Evolutionary conservation across 2,888 invertebrate genomes (phyloP), one percentile per base, ranked within the genome.

Genomic region (Epinotia ramella): DNA sequence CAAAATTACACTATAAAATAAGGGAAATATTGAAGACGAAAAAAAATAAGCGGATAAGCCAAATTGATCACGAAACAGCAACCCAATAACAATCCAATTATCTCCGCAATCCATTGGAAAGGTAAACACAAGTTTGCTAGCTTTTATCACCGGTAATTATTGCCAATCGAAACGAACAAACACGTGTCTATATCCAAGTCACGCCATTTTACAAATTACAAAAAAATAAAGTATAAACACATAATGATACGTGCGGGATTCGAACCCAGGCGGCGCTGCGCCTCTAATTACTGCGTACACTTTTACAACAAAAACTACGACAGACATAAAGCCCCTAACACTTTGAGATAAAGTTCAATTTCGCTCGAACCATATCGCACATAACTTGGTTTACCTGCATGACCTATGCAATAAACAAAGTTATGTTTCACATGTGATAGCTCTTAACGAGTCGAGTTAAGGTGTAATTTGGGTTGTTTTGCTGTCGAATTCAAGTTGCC

Each of bases 171-270:
- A 46, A 59, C 69, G 60, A 68, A 68, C 59, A 68, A 60, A 59
- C 56, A 68, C 68, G 57, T 59, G 63, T 63, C 44, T 74, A 33
- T 53, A 65, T 65, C 59, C 33, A 46, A 59, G 64, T 69, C 73
- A 74, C 73, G 73, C 70, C 59, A 70, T 69, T 74, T 74, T 69
- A 74, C 33, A 62, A 63, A 70, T 49, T 70, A n/a, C 76, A 82
- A 81, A 82, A 81, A 81, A 77, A 69, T 68, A 69, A 79, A 78
- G 73, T 81, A 81, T 88, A 89, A 89, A 88, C 81, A 85, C 85
- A 84, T 91, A 90, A 91, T 91, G 82, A 88, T 84, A 86, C 76
- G 77, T 83, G 70, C 78, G 82, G 84, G 85, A 83, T 76, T 80
- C 83, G 83, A 87, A 83, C 82, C 83, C 78, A 82, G 77, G 74